Conservation (phyloP, 2,888 invertebrate genomes). For the Xestia rhomboidea region DNA sequence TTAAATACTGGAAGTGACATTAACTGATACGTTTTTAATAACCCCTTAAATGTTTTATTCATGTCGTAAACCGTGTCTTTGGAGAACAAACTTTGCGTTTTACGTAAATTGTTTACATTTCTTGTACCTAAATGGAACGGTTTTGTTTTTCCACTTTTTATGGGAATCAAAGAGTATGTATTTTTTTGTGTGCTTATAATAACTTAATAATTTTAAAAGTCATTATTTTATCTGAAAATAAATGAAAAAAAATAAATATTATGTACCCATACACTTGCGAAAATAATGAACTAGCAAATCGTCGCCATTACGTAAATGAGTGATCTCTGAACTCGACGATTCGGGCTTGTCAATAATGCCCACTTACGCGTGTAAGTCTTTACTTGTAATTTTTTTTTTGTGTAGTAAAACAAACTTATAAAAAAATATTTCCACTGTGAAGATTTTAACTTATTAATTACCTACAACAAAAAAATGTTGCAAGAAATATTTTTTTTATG, state of each 20-base stretch:
- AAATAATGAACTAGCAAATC: slow-evolving; percentile 7
- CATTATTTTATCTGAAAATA: neutral
- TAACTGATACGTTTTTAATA: slow-evolving; percentile 39
- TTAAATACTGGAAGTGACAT: slow-evolving; percentile 6
- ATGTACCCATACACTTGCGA: neutral
- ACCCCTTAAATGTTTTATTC: slow-evolving; percentile 49
- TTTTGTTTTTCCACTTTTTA: neutral
- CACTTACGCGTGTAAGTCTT: neutral
- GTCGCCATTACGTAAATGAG: neutral
- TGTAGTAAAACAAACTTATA: too few relatives aligned
- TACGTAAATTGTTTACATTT: slow-evolving; percentile 27
- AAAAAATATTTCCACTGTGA: neutral
- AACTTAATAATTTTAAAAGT: too few relatives aligned
- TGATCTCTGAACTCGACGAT: slow-evolving; percentile 20
- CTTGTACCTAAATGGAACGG: neutral
- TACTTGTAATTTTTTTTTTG: neutral
- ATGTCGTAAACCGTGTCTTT: slow-evolving; percentile 45
- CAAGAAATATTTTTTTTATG: too few relatives aligned
- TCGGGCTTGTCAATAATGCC: neutral
- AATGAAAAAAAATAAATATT: neutral
- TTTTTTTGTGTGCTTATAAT: neutral
- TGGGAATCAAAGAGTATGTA: neutral
- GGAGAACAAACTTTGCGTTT: slow-evolving; percentile 35
- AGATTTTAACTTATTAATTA: too few relatives aligned
- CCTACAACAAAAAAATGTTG: too few relatives aligned